These are phyloP conservation scores for Melanotaenia pygmaea DNA, from an alignment of 2,797 vertebrate species.

Conservation along the genomic window DNA sequence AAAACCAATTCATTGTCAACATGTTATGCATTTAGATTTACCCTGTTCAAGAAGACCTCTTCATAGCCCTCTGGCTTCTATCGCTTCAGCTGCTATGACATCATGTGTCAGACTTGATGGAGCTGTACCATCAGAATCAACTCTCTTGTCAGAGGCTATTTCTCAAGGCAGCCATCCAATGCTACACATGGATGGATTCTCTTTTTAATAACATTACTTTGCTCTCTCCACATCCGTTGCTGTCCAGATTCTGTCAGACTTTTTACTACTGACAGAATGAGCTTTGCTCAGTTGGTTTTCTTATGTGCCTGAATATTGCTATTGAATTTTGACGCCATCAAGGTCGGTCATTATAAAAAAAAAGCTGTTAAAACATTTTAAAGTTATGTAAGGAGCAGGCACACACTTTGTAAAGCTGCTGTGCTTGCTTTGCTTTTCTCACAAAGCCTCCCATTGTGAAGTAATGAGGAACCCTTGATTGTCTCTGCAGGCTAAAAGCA, in stretches of 20 bases:
- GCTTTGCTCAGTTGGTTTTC: background rate
- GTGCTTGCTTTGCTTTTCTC: conserved; percentile 13
- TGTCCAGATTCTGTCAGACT: background rate
- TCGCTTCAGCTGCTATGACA: conserved; percentile 43
- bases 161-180: conserved; percentile 15
- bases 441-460: conserved; percentile 15
- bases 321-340: background rate
- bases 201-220: conserved; percentile 21
- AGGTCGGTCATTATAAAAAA: background rate
- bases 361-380: background rate
- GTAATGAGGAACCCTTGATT: conserved; percentile 44
- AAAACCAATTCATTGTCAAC: background rate
- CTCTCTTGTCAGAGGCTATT: conserved; percentile 45
- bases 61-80: conserved; percentile 9
- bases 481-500: conserved; percentile 91
- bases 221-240: background rate
- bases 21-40: conserved; percentile 20
- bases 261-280: no score
- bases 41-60: conserved; percentile 3
- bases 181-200: conserved; percentile 26
- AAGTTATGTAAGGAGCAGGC: conserved; percentile 5
- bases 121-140: conserved; percentile 27
- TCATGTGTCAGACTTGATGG: conserved; percentile 18
- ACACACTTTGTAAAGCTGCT: background rate
- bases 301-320: background rate